Evolutionary conservation across 2,797 vertebrate species (phyloP), one percentile per base, ranked within the genome.

Genomic region (Centropyge bicolor): DNA sequence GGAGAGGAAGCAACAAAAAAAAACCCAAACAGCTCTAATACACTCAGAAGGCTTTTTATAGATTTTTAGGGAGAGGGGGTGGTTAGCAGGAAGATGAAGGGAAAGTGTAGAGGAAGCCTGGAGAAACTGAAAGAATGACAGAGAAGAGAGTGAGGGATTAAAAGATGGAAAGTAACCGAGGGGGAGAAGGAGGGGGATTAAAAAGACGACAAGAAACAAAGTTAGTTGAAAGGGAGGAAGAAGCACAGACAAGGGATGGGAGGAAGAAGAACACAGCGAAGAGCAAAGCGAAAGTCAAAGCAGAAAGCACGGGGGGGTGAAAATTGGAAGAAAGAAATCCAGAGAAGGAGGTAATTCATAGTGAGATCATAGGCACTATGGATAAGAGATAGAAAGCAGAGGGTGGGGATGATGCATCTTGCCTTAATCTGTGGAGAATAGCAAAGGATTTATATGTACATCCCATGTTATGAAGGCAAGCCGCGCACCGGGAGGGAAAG

Each of bases 341-440:
- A 19, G 11, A 68, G 70, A 79, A 54, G 63, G 78, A 56, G 56
- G 82, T 71, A 88, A 89, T 89, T 90, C 86, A 77, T 48, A 57
- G 73, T 4, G 71, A 87, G 89, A 93, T 92, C 80, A 92, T 80
- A 86, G 76, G 74, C 84, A 22, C 70, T 69, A 80, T 83, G 77
- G 87, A 89, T 84, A 81, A 85, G 66, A 70, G 76, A 88, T 52
- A 64, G 54, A 82, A 86, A 86, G 88, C 81, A 75, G 49, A 78
- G 67, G 67, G 64, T 74, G 73, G 60, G 72, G 74, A 81, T 57
- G 51, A 41, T 38, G 69, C 1, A 46, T 60, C 40, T 51, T 0
- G 13, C 65, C 60, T 75, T 85, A 84, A 87, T 85, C 86, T 83
- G 80, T 4, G 8, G 82, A 84, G 80, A 89, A 87, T 66, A 80